Conservation (phyloP, 2,113 vertebrate species). For the Origma solitaria region DNA sequence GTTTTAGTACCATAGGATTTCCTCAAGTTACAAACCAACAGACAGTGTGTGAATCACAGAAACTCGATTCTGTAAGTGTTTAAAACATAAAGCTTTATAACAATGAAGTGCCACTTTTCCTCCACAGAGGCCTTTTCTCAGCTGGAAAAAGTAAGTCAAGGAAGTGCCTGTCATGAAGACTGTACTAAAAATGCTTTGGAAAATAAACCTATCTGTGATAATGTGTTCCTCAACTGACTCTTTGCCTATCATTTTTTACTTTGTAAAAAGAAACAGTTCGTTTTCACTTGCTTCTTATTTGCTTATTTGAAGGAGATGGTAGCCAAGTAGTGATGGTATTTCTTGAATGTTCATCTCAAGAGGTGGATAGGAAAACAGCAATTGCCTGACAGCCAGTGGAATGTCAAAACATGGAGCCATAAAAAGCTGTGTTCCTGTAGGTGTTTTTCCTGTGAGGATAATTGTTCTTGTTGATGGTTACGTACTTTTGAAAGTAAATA, state of each 20-base stretch:
- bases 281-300: neutral
- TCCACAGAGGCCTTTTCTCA: neutral
- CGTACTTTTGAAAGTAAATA: slow-evolving; percentile 3
- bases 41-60: neutral
- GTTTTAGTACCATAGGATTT: neutral
- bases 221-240: neutral
- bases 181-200: neutral
- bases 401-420: neutral
- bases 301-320: neutral
- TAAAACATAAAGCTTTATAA: neutral
- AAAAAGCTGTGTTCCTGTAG: neutral
- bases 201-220: neutral
- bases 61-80: neutral
- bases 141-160: slow-evolving; percentile 1
- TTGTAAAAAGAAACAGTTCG: neutral
- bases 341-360: neutral
- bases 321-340: neutral
- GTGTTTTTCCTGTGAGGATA: neutral
- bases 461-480: neutral
- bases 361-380: neutral
- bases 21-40: neutral
- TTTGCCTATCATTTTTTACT: neutral
- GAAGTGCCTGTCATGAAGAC: neutral
- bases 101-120: neutral
- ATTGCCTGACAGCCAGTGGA: neutral